Evolutionary conservation across 2,888 invertebrate genomes (phyloP).

Genomic region (Ophion costatus): DNA sequence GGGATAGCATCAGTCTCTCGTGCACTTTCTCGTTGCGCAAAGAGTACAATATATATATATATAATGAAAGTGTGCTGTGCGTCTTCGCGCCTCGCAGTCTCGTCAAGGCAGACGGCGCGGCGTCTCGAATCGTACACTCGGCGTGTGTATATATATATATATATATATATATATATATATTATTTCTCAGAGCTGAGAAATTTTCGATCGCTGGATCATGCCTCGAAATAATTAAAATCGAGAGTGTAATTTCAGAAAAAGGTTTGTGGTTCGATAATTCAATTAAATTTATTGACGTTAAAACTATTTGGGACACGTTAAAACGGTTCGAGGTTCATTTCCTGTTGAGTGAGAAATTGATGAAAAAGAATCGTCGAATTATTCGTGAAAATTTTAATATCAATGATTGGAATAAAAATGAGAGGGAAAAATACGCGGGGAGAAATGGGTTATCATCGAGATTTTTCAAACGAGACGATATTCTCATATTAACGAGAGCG

Average conservation of each 20-base stretch:
- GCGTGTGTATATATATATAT: slow-evolving; percentile 15
- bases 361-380: background rate
- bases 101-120: slow-evolving; percentile 81
- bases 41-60: slow-evolving; percentile 42
- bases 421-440: background rate
- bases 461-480: slow-evolving; percentile 43
- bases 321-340: no score
- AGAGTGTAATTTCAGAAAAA: background rate
- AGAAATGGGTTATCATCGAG: background rate
- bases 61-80: slow-evolving; percentile 4
- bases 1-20: slow-evolving; percentile 25
- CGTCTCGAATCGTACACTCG: slow-evolving; percentile 67
- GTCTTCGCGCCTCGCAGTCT: slow-evolving; percentile 79
- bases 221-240: background rate
- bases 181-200: slow-evolving; percentile 39
- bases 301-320: no score
- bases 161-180: slow-evolving; percentile 21
- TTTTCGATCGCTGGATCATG: slow-evolving; percentile 36
- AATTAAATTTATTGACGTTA: background rate
- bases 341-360: no score
- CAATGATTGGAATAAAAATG: background rate
- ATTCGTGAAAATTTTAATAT: background rate
- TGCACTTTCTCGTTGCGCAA: slow-evolving; percentile 56
- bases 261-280: background rate
- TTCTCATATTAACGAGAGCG: slow-evolving; percentile 49